Base-by-base conservation (phyloP, 2,888 invertebrate species). In the Zootermopsis nevadensis region DNA sequence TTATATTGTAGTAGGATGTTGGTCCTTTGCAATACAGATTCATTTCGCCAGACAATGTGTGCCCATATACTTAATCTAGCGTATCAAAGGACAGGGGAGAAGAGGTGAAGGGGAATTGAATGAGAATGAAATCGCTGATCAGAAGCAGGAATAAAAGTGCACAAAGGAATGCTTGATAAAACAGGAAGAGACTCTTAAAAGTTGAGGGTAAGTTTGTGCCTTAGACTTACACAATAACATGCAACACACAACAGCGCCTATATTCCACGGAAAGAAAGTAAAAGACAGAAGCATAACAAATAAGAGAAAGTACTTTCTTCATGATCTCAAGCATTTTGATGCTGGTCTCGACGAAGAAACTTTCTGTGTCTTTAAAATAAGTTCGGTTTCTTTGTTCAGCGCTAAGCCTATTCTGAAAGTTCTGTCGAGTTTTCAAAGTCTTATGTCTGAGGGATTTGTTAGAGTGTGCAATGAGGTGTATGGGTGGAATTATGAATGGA, bases 401-500 rank as follows among this genome's bases (percentile, higher is more conserved):
- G 33, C 69, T 22, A 24, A 67, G 69, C 33, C 33, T 69, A 69
- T 69, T 69, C 69, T 69, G 31, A 69, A 69, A 69, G 69, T 69
- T 69, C 22, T 31, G 19, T 19, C 31, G 27, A 69, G 31, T 15
- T 67, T 69, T 33, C 19, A 33, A 69, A 69, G 69, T 33, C 69
- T 69, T 33, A 69, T 69, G 69, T 69, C 12, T 69, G 33, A 69
- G 31, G 69, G 69, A 69, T 69, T 69, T 69, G 69, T 69, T 69
- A 69, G 69, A 69, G 10, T 19, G 31, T 33, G 69, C 69, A 69
- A 31, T 69, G 69, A 31, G 31, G 69, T 69, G 69, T 33, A 69
- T 30, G 69, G 22, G 69, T 69, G 69, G 69, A 31, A 31, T 6
- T 33, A 33, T 69, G 69, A 69, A 69, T 69, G 69, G 33, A 33